Evolutionary conservation across 37 sponge, comb jelly and placozoan genomes (phyloP).

Genomic region (Crambe crambe): DNA sequence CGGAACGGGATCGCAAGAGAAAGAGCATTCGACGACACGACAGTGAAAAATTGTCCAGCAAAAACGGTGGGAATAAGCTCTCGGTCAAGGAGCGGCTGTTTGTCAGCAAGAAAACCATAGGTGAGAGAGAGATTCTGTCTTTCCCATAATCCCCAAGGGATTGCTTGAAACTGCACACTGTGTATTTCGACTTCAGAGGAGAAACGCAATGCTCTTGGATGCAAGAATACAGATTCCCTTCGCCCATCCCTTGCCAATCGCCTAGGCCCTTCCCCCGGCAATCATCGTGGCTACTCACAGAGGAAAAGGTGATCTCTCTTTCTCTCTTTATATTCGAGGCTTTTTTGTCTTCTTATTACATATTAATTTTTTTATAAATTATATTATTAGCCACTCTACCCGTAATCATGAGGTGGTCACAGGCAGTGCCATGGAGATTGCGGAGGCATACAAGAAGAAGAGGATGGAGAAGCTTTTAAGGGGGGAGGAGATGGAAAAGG

Average conservation of each 20-base stretch:
- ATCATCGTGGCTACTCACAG: neutral
- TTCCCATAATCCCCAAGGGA: neutral
- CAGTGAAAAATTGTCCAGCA: neutral
- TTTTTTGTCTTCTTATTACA: neutral
- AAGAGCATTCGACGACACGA: neutral
- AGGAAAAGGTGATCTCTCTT: neutral
- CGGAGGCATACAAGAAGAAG: conserved; percentile 25
- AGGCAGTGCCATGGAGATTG: conserved; percentile 27
- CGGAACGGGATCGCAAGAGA: neutral
- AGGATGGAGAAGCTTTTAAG: neutral
- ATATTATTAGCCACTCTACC: too few relatives aligned
- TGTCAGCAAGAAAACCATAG: conserved; percentile 38
- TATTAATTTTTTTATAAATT: too few relatives aligned
- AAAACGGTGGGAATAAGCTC: neutral
- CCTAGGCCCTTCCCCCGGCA: conserved; percentile 30
- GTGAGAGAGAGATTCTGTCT: neutral
- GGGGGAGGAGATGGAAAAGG: neutral
- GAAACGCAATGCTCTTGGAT: conserved; percentile 13
- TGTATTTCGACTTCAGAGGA: conserved; percentile 6
- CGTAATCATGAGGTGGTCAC: conserved; percentile 3
- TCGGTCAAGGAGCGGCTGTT: conserved; percentile 35
- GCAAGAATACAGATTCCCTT: conserved; percentile 8
- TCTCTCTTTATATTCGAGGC: neutral
- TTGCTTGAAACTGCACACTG: neutral
- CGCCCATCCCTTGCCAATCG: conserved; percentile 33